Evolutionary conservation across 92 coral and sea anemone genomes (phyloP), one percentile per base, ranked within the genome.

Genomic region (Porites cylindrica): DNA sequence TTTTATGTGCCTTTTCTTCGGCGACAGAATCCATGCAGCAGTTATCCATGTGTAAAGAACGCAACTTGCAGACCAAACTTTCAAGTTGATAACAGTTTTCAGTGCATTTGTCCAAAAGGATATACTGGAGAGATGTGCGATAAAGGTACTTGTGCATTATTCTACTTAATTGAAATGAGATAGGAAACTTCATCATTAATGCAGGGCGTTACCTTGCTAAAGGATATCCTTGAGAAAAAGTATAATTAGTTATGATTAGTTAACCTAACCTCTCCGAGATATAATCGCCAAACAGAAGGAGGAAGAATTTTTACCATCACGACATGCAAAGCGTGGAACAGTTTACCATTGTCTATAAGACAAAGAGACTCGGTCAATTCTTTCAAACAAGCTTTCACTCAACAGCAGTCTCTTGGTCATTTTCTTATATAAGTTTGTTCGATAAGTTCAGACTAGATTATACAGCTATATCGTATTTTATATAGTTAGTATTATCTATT

Each of bases 71-170:
- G 32, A 26, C 85, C 85, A 9, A 81, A 29, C 13, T 81, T 81
- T 53, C 56, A 56, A 6, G 77, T 1, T 17, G 85, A 81, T 50
- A 19, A 69, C 85, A 81, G 76, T 24, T 81, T 67, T 52, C 65
- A 54, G 18, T 81, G 85, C 21, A 53, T 81, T 51, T 81, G 85
- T 69, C 85, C 85, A n/a, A 8, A 26, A 10, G 85, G 77, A 4
- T 81, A 53, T 19, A 81, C 85, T 8, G 85, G 85, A 54, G 14
- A 2, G 14, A 7, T 17, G 62, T 81, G 77, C 26, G 23, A 56
- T 16, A n/a, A 43, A 54, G 85, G 85, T 81, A 69, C 19, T 4
- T 53, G 5, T n/a, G 17, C 19, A 21, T 11, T 10, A 64, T 0
- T 12, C 4, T 12, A 20, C 24, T 21, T 10, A 12, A 19, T 5